Base-by-base conservation (phyloP, 2,888 invertebrate genomes). In the Heterodera filipjevi region DNA sequence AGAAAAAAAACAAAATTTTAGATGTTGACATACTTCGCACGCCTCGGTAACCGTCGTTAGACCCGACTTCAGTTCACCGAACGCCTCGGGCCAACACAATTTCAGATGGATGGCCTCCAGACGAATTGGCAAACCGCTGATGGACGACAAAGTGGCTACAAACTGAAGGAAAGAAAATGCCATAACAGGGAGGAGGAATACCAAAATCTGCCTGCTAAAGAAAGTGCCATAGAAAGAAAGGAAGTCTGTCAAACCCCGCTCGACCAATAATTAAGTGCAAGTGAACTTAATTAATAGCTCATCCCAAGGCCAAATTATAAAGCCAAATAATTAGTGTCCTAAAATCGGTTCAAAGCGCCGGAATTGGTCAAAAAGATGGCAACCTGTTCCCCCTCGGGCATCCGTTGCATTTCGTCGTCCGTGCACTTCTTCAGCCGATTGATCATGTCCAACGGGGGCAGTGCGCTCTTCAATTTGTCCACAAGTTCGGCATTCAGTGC, bases 41-140 rank as follows among this genome's bases (percentile, higher is more conserved):
- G 96, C 97, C 0, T 95, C 95, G 0, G 95, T 95, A 0, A 94
- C 95, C 0, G 95, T 94, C 0, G 97, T 96, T 88, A 98, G 94
- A 86, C 94, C 94, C 80, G 95, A 95, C 90, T 95, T 95, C 27
- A 94, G 92, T 87, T 95, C 95, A 64, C 92, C 92, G 49, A 97
- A 93, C 90, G 94, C 92, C 90, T 98, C 97, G 0, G 92, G 91
- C 88, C 95, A 95, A 83, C 93, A 94, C 84, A 95, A 92, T 89
- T 94, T 93, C 90, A 98, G 96, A 86, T 94, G 93, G 76, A 98
- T 91, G 78, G 95, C 95, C 87, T 94, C 93, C 77, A 98, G 90
- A 64, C 97, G 91, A 0, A 96, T 53, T 3, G 82, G 77, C 44
- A 82, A 70, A 68, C 44, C 71, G 12, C 75, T 82, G 53, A 84